A percentile compares a stretch with the other conserved stretches of the same genome.
phyloP scores from a whole-genome alignment of 2,113 vertebrate genomes.

The Lathamus discolor region DNA sequence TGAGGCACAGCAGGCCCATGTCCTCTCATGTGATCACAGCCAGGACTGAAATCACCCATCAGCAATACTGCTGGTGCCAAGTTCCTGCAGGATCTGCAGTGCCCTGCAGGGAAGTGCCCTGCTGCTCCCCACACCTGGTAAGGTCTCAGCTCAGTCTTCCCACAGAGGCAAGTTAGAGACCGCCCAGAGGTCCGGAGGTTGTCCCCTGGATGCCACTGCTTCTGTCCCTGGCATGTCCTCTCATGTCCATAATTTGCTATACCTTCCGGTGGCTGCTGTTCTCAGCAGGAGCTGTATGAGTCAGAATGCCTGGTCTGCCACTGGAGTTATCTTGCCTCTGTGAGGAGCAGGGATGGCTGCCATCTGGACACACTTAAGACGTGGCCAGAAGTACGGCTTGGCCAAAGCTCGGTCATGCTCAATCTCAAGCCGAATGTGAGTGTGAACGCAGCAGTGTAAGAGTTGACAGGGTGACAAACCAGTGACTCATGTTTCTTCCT shows the following conservation, averaged over 20 bases:
- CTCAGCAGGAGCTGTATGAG: neutral
- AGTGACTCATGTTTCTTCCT: neutral
- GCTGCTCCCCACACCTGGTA: neutral
- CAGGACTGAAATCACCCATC: neutral
- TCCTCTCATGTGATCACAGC: neutral
- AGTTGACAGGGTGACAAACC: neutral
- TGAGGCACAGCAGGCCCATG: neutral
- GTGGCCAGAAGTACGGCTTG: neutral
- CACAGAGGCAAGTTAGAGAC: neutral
- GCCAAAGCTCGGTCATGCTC: neutral
- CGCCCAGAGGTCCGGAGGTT: neutral
- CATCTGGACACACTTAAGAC: neutral
- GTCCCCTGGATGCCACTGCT: neutral
- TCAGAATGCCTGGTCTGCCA: neutral
- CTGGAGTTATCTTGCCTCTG: neutral
- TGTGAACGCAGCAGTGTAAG: neutral
- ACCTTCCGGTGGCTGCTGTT: neutral
- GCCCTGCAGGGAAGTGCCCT: neutral
- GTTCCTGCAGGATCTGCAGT: neutral
- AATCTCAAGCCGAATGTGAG: neutral
- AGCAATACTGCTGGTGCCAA: neutral
- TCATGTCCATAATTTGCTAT: neutral
- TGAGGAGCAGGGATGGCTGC: neutral
- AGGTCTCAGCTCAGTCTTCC: neutral
- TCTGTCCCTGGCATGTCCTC: neutral